phyloP scores from a whole-genome alignment of 2,113 vertebrate species.

The Tragelaphus strepsiceros region DNA sequence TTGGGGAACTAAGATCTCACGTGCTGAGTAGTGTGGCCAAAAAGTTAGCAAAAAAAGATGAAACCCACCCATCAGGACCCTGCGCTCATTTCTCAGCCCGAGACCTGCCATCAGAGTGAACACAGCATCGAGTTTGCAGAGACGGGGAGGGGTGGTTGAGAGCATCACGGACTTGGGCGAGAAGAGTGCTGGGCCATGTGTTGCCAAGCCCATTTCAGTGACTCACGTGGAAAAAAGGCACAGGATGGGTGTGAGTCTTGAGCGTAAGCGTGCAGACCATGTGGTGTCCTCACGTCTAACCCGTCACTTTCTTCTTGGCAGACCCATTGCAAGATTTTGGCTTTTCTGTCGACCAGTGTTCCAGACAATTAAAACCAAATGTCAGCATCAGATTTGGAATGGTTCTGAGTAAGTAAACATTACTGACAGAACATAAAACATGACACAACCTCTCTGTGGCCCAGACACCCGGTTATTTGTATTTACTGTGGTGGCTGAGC shows the following conservation, averaged over 20 bases:
- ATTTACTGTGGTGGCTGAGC: neutral
- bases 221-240: neutral
- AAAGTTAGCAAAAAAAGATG: neutral
- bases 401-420: slow-evolving; percentile 78
- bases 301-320: slow-evolving; percentile 62
- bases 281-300: neutral
- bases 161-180: accelerated
- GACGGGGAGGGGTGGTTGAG: neutral
- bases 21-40: neutral
- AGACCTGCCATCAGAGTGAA: neutral
- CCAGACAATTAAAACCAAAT: slow-evolving; percentile 34
- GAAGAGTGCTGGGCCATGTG: neutral
- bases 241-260: neutral
- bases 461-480: neutral
- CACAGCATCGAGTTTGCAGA: neutral
- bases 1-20: neutral
- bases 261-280: neutral
- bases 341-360: slow-evolving; percentile 77
- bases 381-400: slow-evolving; percentile 71
- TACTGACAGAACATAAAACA: neutral
- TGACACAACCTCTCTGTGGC: neutral
- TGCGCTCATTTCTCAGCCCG: neutral
- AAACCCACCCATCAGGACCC: neutral
- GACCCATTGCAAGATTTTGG: slow-evolving; percentile 81
- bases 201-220: neutral